Evolutionary conservation across 1,140 invertebrate genomes (phyloP).

Genomic region (Euwallacea fornicatus): DNA sequence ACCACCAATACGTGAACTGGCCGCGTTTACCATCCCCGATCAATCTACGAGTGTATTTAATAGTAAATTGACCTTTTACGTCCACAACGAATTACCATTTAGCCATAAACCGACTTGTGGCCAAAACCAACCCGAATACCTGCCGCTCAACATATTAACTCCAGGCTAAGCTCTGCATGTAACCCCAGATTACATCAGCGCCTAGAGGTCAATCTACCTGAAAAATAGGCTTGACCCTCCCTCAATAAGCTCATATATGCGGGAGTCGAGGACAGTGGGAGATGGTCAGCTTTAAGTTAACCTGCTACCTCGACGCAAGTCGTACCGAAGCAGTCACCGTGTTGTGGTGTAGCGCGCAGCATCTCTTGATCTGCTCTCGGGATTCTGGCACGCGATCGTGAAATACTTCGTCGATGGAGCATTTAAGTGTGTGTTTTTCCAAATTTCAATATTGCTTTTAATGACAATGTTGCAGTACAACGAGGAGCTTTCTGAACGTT

Average conservation of each 20-base stretch:
- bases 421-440: too few species aligned
- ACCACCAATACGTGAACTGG: too few species aligned
- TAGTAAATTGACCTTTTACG: too few species aligned
- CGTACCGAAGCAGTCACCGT: conserved; percentile 4
- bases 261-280: conserved; percentile 32
- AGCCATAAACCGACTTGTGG: too few species aligned
- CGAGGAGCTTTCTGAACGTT: conserved; percentile 47
- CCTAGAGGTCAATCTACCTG: conserved; percentile 15
- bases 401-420: too few species aligned
- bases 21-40: too few species aligned
- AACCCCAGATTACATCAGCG: conserved; percentile 15
- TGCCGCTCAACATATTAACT: too few species aligned
- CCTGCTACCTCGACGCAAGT: conserved; percentile 35
- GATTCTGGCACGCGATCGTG: conserved; percentile 5
- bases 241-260: conserved; percentile 22
- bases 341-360: conserved; percentile 12
- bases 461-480: conserved; percentile 45
- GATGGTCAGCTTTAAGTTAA: conserved; percentile 32
- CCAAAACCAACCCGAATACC: too few species aligned
- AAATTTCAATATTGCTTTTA: too few species aligned
- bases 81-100: too few species aligned
- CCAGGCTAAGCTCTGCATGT: too few species aligned
- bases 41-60: too few species aligned
- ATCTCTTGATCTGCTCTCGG: conserved; percentile 7
- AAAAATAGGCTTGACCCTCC: conserved; percentile 27